Conservation (phyloP, 2,113 vertebrate species). For the Carettochelys insculpta region DNA sequence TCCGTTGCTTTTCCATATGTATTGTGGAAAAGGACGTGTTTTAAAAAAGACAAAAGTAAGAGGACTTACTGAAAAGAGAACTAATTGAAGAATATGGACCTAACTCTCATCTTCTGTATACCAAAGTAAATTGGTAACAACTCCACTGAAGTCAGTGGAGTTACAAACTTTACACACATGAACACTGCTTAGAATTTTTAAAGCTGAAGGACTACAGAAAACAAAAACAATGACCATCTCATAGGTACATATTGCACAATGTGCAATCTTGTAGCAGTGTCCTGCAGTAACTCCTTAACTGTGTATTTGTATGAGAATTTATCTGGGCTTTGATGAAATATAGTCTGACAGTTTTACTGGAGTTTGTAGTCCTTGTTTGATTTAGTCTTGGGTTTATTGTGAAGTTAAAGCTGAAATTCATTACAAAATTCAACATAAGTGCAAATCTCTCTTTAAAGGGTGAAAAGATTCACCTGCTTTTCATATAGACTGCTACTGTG, state of each 20-base stretch:
- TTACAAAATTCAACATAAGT: background rate
- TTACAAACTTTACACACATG: background rate
- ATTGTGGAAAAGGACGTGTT: too few relatives aligned
- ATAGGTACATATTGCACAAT: background rate
- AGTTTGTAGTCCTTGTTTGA: background rate
- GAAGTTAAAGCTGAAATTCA: background rate
- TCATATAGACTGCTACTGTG: background rate
- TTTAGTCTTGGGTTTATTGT: background rate
- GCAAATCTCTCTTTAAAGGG: background rate
- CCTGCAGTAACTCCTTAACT: background rate
- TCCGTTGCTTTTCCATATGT: background rate
- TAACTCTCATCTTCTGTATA: background rate
- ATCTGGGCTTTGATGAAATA: rapidly evolving
- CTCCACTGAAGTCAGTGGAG: background rate
- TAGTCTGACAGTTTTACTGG: background rate
- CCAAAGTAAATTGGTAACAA: background rate
- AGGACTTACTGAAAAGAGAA: background rate
- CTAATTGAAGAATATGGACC: background rate
- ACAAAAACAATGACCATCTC: background rate
- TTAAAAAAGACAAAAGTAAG: background rate
- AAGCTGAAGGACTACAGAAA: background rate
- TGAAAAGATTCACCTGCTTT: background rate
- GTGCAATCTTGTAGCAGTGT: rapidly evolving
- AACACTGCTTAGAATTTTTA: background rate
- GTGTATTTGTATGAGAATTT: rapidly evolving